phyloP scores from a whole-genome alignment of 2,113 vertebrate genomes.

The Desmodus rotundus region DNA sequence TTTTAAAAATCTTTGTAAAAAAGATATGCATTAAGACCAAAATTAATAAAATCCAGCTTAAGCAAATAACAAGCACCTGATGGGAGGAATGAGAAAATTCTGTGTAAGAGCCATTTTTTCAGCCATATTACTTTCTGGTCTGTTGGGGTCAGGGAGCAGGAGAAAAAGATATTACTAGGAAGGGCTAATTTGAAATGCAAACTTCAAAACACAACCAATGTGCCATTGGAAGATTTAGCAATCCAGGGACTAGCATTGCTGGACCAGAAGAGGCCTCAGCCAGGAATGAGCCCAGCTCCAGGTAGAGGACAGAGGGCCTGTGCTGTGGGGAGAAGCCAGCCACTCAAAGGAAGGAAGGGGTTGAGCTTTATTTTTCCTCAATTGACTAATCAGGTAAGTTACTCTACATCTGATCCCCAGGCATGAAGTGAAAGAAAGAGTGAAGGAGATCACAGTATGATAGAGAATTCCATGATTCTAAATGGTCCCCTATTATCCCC shows the following conservation, averaged over 20 bases:
- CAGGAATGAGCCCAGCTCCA: too few relatives aligned
- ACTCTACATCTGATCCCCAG: background rate
- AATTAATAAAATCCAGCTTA: background rate
- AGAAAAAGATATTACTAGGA: background rate
- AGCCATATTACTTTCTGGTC: background rate
- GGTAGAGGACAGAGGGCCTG: accelerated
- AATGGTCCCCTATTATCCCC: accelerated
- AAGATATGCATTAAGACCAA: background rate
- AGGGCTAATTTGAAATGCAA: background rate
- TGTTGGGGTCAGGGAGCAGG: too few relatives aligned
- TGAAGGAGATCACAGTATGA: background rate
- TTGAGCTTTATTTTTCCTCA: background rate
- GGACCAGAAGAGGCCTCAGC: background rate
- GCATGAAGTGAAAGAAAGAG: background rate
- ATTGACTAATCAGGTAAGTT: background rate
- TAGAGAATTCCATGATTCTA: background rate
- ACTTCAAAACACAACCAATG: background rate
- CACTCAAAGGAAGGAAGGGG: background rate
- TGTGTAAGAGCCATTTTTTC: background rate
- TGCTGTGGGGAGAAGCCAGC: background rate
- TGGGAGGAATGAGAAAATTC: background rate
- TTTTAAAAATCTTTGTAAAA: background rate
- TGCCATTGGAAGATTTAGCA: background rate
- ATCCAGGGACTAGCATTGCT: background rate
- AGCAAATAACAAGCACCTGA: background rate